Evolutionary conservation across 2,797 vertebrate species (phyloP).

Genomic region (Leptoclinus maculatus): DNA sequence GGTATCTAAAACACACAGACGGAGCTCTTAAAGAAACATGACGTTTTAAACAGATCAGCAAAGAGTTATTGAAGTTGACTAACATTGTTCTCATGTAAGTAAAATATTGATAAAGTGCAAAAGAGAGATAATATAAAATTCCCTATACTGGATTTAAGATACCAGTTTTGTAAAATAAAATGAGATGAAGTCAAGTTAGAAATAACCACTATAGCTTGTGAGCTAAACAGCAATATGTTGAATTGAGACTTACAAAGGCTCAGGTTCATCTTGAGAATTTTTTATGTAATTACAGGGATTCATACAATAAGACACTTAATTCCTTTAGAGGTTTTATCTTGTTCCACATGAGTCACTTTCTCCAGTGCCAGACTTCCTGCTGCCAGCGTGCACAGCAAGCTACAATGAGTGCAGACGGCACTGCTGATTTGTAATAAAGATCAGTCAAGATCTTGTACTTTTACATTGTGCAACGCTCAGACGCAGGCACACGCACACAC

Average conservation of each 20-base stretch:
- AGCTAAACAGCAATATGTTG: not conserved
- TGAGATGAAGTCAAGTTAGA: slow-evolving; percentile 5
- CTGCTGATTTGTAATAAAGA: not conserved
- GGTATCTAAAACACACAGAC: not conserved
- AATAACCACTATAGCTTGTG: slow-evolving; percentile 8
- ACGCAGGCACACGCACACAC: not conserved
- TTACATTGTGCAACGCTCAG: slow-evolving; percentile 13
- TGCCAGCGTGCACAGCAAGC: not conserved
- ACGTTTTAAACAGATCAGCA: not conserved
- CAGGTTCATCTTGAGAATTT: slow-evolving; percentile 10
- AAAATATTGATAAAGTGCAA: not conserved
- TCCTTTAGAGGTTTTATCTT: not conserved
- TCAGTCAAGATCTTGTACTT: not conserved
- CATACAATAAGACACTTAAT: not conserved
- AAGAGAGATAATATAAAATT: not conserved
- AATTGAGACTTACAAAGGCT: not conserved
- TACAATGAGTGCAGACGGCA: not conserved
- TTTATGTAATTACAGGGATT: slow-evolving; percentile 6
- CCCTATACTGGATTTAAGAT: slow-evolving; percentile 8
- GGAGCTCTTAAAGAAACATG: slow-evolving; percentile 7
- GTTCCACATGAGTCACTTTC: slow-evolving; percentile 1
- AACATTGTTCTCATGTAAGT: slow-evolving; percentile 9
- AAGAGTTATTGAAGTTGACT: not conserved
- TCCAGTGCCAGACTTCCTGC: not conserved
- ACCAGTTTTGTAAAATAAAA: slow-evolving; percentile 6